Base-by-base conservation (phyloP, 1,140 invertebrate species). In the Cecropterus lyciades region DNA sequence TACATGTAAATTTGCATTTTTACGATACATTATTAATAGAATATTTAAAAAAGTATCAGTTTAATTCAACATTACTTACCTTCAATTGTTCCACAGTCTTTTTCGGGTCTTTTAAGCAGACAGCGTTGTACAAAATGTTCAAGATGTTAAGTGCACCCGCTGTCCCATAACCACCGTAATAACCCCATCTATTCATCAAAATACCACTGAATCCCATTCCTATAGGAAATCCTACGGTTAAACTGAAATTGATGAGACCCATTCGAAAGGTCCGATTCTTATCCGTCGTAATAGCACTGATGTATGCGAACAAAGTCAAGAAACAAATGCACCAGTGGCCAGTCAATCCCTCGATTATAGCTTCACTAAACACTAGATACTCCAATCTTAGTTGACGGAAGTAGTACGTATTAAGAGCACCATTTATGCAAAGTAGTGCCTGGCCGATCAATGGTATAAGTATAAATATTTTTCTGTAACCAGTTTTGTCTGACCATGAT, bases 41-140 rank as follows among this genome's bases (percentile, higher is more conserved):
- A 40, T 40, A n/a, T 40, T 5, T 40, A 3, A 13, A 13, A n/a
- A 40, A 48, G 10, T 0, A 46, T 65, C 89, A 92, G 94, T 88
- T 95, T 94, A 49, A 37, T 48, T 94, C 46, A 94, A 93, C 55
- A 94, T 75, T 5, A 95, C 93, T 48, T 94, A 95, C 67, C 94
- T 93, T 77, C 93, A 95, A 72, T 93, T 92, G 72, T 93, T 91
- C 63, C 89, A 93, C 84, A 92, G 93, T 73, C 93, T 80, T 46
- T 93, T 93, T 75, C 93, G 95, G 81, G 93, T 95, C 70, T 93
- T 79, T 87, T 4, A 91, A 62, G 17, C 85, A 68, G 2, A 87
- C 71, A 6, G 72, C 49, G 60, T 68, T 79, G 51, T 93, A 93
- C 3, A 78, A 0, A 6, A 92, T 69, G 48, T 92, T 91, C 0